Evolutionary conservation across 2,888 invertebrate genomes (phyloP), one percentile per base, ranked within the genome.

Genomic region (Phorcus lineatus): DNA sequence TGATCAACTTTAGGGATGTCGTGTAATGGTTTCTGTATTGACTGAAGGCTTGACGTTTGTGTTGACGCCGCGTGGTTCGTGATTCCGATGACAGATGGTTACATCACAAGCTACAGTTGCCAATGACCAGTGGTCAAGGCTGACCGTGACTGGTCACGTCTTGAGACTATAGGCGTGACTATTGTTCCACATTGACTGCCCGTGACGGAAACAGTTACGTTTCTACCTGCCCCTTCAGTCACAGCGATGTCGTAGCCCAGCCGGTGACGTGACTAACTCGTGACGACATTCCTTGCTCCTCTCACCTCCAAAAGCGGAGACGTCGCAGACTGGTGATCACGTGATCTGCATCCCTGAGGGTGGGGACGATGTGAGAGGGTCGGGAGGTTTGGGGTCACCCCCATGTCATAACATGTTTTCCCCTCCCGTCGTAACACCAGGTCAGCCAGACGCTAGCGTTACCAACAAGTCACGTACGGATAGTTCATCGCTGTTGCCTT

Each of bases 131-230:
- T 70, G 70, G 70, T 17, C 70, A 47, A 47, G 47, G 70, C 1
- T 70, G n/a, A 70, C 70, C n/a, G 19, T 36, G 36, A 16, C 70
- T 40, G 70, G 70, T 70, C 70, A 70, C 70, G 70, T 70, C 31
- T 36, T 1, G 40, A n/a, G 24, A 36, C 70, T 40, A 28, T n/a
- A n/a, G 70, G 70, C 70, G 70, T 70, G 70, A 70, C 70, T 70
- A 19, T 11, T 36, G 36, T 19, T 19, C 28, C 9, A 36, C 70
- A 19, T 40, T 40, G 19, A 19, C 19, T 40, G 40, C 19, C 36
- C 36, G n/a, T 31, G 70, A 70, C 31, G 70, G 70, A 70, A 70
- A 70, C 70, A 31, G 40, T 70, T 70, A 40, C 70, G 36, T 70
- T 70, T 31, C 36, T 7, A 7, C 70, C 40, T 36, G 16, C 70